Conservation (phyloP, 2,797 vertebrate genomes). For the Coranthus polyacanthus region DNA sequence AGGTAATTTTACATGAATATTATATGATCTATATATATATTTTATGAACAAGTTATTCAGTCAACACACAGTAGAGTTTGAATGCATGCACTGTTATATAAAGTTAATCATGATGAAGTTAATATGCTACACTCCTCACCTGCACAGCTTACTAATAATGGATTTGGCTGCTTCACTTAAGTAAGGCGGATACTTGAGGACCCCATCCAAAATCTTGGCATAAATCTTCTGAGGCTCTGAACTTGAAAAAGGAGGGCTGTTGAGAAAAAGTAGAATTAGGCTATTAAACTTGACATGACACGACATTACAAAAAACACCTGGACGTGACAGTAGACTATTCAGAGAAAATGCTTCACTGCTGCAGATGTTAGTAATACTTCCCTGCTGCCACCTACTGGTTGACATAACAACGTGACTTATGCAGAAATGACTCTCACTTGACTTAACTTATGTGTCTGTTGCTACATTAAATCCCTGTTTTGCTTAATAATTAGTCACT, state of each 20-base stretch:
- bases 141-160: constrained; percentile 88
- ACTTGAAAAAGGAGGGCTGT: constrained; percentile 88
- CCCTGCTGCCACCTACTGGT: constrained; percentile 76
- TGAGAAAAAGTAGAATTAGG: background rate
- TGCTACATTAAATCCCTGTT: background rate
- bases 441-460: background rate
- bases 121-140: constrained; percentile 68
- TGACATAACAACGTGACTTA: background rate
- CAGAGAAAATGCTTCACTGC: background rate
- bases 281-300: background rate
- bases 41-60: constrained; percentile 5
- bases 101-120: background rate
- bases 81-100: background rate
- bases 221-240: constrained; percentile 89
- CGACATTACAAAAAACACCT: background rate
- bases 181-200: constrained; percentile 84
- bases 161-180: constrained; percentile 86
- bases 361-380: constrained; percentile 19
- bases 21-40: background rate
- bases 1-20: background rate
- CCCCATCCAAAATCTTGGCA: constrained; percentile 86
- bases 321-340: background rate
- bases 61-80: background rate
- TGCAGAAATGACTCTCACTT: background rate
- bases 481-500: background rate